phyloP scores from a whole-genome alignment of 2,797 vertebrate genomes.

The Octomys mimax region DNA sequence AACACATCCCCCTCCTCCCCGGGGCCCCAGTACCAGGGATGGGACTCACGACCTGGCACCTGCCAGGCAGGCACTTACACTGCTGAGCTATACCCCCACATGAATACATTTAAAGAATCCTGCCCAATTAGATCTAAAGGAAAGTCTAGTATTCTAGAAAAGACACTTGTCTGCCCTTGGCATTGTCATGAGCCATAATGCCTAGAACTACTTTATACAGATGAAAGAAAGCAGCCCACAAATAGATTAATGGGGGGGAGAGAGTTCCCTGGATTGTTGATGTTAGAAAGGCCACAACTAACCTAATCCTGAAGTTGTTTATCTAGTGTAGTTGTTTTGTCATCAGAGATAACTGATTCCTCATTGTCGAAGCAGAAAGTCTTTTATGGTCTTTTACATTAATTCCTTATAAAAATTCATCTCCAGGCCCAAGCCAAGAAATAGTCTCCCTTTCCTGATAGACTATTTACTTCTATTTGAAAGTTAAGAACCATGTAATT shows the following conservation, averaged over 20 bases:
- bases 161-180: background rate
- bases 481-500: background rate
- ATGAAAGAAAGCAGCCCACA: background rate
- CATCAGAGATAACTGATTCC: background rate
- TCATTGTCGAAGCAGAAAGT: background rate
- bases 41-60: too few relatives aligned
- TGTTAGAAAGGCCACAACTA: background rate
- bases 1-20: background rate
- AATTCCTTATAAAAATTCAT: conserved; percentile 20
- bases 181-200: background rate
- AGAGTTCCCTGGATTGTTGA: background rate
- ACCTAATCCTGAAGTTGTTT: background rate
- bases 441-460: background rate
- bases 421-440: conserved; percentile 4
- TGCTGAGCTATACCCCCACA: background rate
- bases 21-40: too few relatives aligned
- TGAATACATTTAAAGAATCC: background rate
- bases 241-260: background rate
- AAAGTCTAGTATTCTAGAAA: conserved; percentile 28
- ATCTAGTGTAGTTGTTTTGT: background rate
- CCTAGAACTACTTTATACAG: background rate
- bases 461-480: background rate
- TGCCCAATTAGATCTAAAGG: background rate
- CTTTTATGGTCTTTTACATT: background rate
- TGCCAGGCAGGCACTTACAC: too few relatives aligned